These are phyloP conservation scores for Nudaria mundana DNA, from an alignment of 2,888 invertebrate species.

Conservation along the genomic window DNA sequence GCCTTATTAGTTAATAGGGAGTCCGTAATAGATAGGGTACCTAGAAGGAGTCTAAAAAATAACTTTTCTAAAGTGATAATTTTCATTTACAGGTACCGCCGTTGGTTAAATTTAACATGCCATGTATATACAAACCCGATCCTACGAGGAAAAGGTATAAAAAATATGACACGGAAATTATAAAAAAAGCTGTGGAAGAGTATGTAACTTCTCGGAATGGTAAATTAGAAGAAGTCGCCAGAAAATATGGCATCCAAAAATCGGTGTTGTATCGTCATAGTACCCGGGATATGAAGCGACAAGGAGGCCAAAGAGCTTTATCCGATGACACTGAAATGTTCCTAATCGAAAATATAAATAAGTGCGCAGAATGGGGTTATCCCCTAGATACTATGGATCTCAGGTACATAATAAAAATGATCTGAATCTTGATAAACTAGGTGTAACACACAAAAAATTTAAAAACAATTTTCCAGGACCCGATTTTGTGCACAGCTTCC, in stretches of 20 bases:
- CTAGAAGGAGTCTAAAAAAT: too few species aligned
- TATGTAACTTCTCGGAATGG: not conserved
- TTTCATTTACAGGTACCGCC: too few species aligned
- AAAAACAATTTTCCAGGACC: constrained; percentile 28
- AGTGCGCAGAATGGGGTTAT: constrained; percentile 24
- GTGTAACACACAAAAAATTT: constrained; percentile 11
- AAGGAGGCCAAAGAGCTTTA: constrained; percentile 8
- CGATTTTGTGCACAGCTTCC: constrained; percentile 11
- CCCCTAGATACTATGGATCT: not conserved
- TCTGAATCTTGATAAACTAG: constrained; percentile 21
- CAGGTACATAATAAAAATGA: constrained; percentile 15
- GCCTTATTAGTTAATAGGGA: too few species aligned
- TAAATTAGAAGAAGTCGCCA: constrained; percentile 1
- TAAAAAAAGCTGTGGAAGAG: constrained; percentile 1
- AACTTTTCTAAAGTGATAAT: too few species aligned
- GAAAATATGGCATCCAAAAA: constrained; percentile 6
- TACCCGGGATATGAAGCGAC: constrained; percentile 5
- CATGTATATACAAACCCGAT: too few species aligned
- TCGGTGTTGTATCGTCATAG: constrained; percentile 6
- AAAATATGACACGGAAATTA: not conserved
- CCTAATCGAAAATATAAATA: constrained; percentile 13
- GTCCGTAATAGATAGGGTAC: too few species aligned
- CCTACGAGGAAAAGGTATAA: too few species aligned
- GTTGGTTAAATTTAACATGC: too few species aligned
- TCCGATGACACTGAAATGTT: constrained; percentile 4